A percentile compares a stretch with the other conserved stretches of the same genome.
Conservation (phyloP, 2,888 invertebrate species). For the Petrolisthes manimaculis region DNA sequence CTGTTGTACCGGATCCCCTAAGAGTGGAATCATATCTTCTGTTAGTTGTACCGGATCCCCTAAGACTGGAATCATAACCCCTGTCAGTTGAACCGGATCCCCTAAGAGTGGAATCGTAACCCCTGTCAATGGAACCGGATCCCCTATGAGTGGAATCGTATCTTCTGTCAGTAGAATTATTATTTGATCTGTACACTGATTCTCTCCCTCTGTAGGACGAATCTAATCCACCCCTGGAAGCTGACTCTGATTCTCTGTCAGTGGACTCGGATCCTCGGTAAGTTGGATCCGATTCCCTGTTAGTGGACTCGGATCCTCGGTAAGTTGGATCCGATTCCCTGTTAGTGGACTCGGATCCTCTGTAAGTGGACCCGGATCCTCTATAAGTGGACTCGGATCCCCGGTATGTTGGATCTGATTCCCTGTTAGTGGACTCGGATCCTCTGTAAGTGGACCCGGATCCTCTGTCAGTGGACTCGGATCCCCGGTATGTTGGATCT, state of each 20-base stretch:
- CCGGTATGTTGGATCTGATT: background rate
- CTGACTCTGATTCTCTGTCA: background rate
- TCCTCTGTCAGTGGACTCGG: background rate
- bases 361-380: background rate
- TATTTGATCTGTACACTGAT: background rate
- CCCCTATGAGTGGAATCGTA: background rate
- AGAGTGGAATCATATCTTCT: too few relatives aligned
- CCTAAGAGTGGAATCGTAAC: background rate
- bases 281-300: background rate
- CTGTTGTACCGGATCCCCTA: background rate
- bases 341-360: background rate
- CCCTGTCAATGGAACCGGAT: background rate
- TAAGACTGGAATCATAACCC: background rate
- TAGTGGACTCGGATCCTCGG: background rate
- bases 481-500: background rate
- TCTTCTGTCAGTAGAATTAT: background rate
- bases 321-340: background rate
- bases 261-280: background rate
- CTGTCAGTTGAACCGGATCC: background rate
- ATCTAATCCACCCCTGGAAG: background rate
- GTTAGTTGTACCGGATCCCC: background rate
- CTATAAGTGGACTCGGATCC: background rate
- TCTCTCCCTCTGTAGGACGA: background rate
- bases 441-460: background rate
- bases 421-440: background rate